Conservation (phyloP, 2,888 invertebrate species). For the Alitta virens region DNA sequence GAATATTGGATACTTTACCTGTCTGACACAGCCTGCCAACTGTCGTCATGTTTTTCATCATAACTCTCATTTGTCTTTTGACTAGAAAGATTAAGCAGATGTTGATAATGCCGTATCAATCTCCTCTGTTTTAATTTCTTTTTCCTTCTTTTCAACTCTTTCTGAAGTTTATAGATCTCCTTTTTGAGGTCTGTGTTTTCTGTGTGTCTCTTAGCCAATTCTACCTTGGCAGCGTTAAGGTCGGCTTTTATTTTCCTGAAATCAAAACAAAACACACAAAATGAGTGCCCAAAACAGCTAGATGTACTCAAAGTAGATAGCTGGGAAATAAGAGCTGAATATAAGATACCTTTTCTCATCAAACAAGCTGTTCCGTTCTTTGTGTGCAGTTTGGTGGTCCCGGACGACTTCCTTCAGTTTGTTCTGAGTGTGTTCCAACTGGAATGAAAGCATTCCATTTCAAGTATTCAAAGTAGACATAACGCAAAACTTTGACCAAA, state of each 20-base stretch:
- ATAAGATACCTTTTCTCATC: conserved; percentile 43
- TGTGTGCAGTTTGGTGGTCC: neutral
- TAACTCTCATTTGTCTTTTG: conserved; percentile 36
- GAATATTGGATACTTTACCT: too few relatives aligned
- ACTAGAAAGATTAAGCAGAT: conserved; percentile 34
- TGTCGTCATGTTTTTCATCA: conserved; percentile 41
- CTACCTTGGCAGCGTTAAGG: conserved; percentile 38
- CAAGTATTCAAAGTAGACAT: too few relatives aligned
- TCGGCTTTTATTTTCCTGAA: conserved; percentile 32
- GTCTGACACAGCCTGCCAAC: conserved; percentile 50
- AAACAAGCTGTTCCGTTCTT: conserved; percentile 35
- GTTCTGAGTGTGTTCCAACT: neutral
- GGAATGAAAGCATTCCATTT: too few relatives aligned
- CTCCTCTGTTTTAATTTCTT: conserved; percentile 8
- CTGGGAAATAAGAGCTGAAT: too few relatives aligned
- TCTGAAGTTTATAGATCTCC: conserved; percentile 24
- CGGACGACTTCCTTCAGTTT: conserved; percentile 1
- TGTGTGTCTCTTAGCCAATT: conserved; percentile 43
- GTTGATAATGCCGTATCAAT: conserved; percentile 34
- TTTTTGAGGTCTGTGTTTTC: conserved; percentile 46
- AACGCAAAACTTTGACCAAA: too few relatives aligned
- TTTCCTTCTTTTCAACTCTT: conserved; percentile 14
- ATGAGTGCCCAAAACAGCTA: neutral
- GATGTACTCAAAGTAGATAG: neutral
- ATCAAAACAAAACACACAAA: neutral